Base-by-base conservation (phyloP, 2,113 vertebrate genomes). In the Bufo bufo region DNA sequence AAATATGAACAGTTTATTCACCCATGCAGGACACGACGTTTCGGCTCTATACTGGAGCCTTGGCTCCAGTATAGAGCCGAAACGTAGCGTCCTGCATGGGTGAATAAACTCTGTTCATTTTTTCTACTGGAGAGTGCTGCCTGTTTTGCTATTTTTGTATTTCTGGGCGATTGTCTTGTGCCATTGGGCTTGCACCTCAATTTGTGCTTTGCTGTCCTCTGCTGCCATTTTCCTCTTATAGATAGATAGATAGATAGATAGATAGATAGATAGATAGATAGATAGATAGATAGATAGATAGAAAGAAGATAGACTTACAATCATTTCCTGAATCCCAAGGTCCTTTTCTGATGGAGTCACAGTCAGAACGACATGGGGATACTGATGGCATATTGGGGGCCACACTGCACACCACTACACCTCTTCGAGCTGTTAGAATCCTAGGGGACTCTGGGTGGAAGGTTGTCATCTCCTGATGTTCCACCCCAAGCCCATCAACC, bases 381-480 rank as follows among this genome's bases (percentile, higher is more conserved):
- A 97, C 95, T 0, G 97, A 94, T 0, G 98, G 97, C 54, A 98
- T 93, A 91, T 98, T 99, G 84, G 98, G 98, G 43, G 98, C 97
- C 88, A 99, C 98, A 0, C 98, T 99, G 92, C 98, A 99, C 84
- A 99, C 97, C 20, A 98, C 97, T 83, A 99, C 97, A 0, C 98
- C 98, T 2, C 96, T 95, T 80, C 97, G 93, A 71, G 94, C 95
- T 0, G 96, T 96, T 58, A 98, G 93, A 87, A 98, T 97, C 89
- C 97, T 95, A 0, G 97, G 97, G 0, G 98, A 99, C 89, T 99
- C 98, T 0, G 97, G 97, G 90, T 98, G 97, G 81, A 99, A 99
- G 0, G 98, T 99, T 7, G 96, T 99, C 98, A 99, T 97, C 92
- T 99, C 98, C 54, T 98, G 98, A 86, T 97, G 96, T 90, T 99